phyloP scores from a whole-genome alignment of 2,797 vertebrate species.

The Salmo trutta region DNA sequence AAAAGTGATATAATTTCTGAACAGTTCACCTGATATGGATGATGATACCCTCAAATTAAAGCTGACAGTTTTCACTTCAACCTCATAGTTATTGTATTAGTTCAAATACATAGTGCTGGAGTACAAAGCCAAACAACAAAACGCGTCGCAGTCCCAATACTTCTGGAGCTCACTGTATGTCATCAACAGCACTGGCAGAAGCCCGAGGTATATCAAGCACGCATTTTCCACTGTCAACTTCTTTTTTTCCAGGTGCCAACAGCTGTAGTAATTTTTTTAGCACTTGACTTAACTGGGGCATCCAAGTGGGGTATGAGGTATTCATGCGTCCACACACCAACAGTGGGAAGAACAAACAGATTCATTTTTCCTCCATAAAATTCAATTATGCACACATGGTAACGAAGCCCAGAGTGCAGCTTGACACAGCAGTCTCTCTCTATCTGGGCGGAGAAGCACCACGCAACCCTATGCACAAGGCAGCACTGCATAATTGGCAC shows the following conservation, averaged over 20 bases:
- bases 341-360: not conserved
- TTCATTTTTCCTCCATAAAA: not conserved
- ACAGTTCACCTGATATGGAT: too few relatives aligned
- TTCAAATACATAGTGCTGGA: too few relatives aligned
- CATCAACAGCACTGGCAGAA: not conserved
- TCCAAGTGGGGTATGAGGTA: constrained; percentile 5
- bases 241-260: constrained; percentile 5
- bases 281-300: constrained; percentile 22
- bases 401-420: not conserved
- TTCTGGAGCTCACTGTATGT: not conserved
- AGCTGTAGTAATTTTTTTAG: constrained; percentile 12
- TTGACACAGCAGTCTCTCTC: constrained; percentile 13
- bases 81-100: too few relatives aligned
- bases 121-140: too few relatives aligned
- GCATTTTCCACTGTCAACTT: not conserved
- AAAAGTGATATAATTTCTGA: too few relatives aligned
- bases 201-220: not conserved
- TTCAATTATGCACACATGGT: constrained; percentile 21
- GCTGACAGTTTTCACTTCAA: too few relatives aligned
- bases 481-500: constrained; percentile 22
- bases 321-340: not conserved
- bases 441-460: not conserved
- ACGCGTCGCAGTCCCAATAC: too few relatives aligned
- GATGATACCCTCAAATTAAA: too few relatives aligned
- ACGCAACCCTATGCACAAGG: constrained; percentile 9